Base-by-base conservation (phyloP, 2,113 vertebrate species). In the Megalops atlanticus region DNA sequence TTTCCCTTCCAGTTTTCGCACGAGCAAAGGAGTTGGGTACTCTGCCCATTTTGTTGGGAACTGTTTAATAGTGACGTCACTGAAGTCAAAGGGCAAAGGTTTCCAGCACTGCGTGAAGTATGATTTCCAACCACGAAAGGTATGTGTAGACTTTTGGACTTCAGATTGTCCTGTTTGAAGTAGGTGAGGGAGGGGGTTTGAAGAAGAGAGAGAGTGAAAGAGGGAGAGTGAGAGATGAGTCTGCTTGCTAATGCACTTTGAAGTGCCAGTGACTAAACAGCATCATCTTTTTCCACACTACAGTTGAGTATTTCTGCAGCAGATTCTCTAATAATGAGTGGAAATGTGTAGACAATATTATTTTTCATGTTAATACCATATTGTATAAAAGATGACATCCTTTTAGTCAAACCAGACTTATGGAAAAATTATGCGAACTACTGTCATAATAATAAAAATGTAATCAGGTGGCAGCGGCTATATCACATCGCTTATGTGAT, bases 41-140 rank as follows among this genome's bases (percentile, higher is more conserved):
- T 99, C 98, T 11, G 98, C 98, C 85, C 98, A 99, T 94, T 99
- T 99, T 90, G 98, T 99, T 91, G 98, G 98, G 84, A 99, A 99
- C 91, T 99, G 98, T 91, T 94, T 99, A 82, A 99, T 99, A 80
- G 97, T 99, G 79, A 99, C 98, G 1, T 99, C 98, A 0, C 35
- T 99, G 89, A 99, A 99, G 89, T 99, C 98, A 41, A 99, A 99
- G 93, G 98, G 98, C 89, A 99, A 99, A 95, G 98, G 98, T 86
- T 99, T 99, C 84, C 98, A 99, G 90, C 98, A 99, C 91, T 99
- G 98, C 93, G 98, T 99, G 81, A 99, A 99, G 82, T 99, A 99
- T 0, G 98, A 99, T 92, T 99, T 99, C 88, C 98, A 99, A 75
- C 98, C 98, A 58, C 96, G 98, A 49, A 99, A 99, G 96, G 97